Base-by-base conservation (phyloP, 2,888 invertebrate genomes). In the Macrostomum cliftonense region DNA sequence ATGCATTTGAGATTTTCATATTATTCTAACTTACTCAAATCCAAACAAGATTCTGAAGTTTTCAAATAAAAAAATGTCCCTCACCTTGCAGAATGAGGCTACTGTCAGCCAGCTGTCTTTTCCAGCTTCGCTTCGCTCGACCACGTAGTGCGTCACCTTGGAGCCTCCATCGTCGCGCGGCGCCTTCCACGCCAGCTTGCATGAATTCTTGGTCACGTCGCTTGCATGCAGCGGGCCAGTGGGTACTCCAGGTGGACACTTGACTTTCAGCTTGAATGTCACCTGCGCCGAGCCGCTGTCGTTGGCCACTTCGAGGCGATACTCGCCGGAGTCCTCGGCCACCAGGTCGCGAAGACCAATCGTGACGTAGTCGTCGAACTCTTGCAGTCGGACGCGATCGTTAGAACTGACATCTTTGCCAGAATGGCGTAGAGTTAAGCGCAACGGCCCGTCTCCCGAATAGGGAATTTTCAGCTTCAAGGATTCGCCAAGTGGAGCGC, bases 401-500 rank as follows among this genome's bases (percentile, higher is more conserved):
- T 55, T 58, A 36, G 62, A 59, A 0, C 81, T 84, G 47, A 93
- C 73, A 55, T 78, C 77, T 57, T 77, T 77, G 42, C 88, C 88
- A 64, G 89, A 82, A 63, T 81, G 83, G 52, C 78, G 79, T 49
- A 99, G 76, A 1, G 77, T 78, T 48, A 95, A 82, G 55, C 83
- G 82, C 67, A 91, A 82, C 7, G 95, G 93, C 67, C 91, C 89
- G 66, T 93, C 89, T 21, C 97, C 97, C 49, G 81, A 80, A 75
- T 91, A 93, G 65, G 83, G 85, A 56, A 97, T 81, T 74, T 97
- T 97, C 63, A 97, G 82, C 74, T 97, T 97, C 11, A 87, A 84
- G 69, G 91, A 91, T 63, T 97, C 97, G 46, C 84, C 82, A 65
- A 88, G 88, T 0, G 91, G 83, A 2, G 95, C 75, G 63, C 82